Base-by-base conservation (phyloP, 2,888 invertebrate species). In the Ectropis crepuscularia region DNA sequence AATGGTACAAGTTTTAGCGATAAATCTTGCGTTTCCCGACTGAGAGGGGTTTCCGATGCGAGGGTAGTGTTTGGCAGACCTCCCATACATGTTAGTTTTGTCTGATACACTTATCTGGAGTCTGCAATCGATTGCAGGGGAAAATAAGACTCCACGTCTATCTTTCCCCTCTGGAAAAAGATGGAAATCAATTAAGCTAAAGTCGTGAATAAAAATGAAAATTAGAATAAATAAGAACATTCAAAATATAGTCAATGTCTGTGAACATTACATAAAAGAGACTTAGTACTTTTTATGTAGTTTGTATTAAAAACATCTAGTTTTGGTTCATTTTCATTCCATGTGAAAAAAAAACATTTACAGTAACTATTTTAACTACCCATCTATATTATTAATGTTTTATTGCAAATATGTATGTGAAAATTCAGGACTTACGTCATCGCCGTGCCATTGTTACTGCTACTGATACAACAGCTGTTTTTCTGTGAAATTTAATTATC, bases 1-100 rank as follows among this genome's bases (percentile, higher is more conserved):
- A 89, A 92, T 90, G 91, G 90, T 76, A 75, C 78, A 92, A 92
- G 85, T 92, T 92, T 89, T 76, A 78, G 81, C 86, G 75, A 92
- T 92, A 92, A 92, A 92, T 92, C 91, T 90, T 80, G 82, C 80
- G 86, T 85, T 83, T 83, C 84, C 81, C 81, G 78, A 79, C 80
- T 48, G 51, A 47, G 83, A 85, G 83, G 82, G 86, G 85, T 82
- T 85, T 80, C 81, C 79, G 81, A 82, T 76, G 77, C 75, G 74
- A 78, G 85, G 83, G 85, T 83, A 80, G 83, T 86, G 86, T 87
- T 89, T 89, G 89, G 86, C 82, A 85, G 83, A 78, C 82, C 78
- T 76, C 82, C 83, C 83, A 79, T 75, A 75, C 79, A 85, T 83
- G 84, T 81, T 87, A 87, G 82, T 88, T 84, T 75, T 82, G 76